Conservation (phyloP, 1,140 invertebrate genomes). For the Diploscapter pachys region DNA sequence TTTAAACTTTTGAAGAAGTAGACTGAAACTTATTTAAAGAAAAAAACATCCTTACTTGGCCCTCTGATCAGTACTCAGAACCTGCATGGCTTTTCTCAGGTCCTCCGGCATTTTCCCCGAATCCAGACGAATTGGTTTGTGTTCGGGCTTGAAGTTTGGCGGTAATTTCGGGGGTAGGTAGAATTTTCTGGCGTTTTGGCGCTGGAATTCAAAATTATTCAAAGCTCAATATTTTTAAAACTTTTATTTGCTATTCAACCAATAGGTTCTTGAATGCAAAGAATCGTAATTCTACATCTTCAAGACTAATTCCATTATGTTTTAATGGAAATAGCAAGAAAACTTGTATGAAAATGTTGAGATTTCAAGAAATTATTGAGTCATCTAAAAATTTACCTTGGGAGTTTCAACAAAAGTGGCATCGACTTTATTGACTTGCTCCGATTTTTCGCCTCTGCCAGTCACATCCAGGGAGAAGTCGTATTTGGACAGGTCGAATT, state of each 20-base stretch:
- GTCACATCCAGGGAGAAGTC: constrained; percentile 71
- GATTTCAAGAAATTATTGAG: too few relatives aligned
- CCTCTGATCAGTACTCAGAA: constrained; percentile 45
- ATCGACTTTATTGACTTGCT: not conserved
- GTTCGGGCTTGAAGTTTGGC: constrained; percentile 65
- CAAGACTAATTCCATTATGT: too few relatives aligned
- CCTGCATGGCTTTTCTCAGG: constrained; percentile 37
- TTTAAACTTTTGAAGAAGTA: too few relatives aligned
- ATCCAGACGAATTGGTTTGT: constrained; percentile 40
- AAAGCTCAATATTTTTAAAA: not conserved
- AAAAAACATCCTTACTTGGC: constrained; percentile 40
- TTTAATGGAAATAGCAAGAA: too few relatives aligned
- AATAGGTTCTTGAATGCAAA: too few relatives aligned
- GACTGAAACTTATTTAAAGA: not conserved
- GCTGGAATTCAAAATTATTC: constrained; percentile 49
- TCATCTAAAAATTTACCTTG: constrained; percentile 24
- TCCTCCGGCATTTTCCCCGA: constrained; percentile 29
- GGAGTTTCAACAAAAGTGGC: constrained; percentile 15
- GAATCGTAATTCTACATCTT: too few relatives aligned
- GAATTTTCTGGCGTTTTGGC: constrained; percentile 65
- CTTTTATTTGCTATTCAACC: too few relatives aligned
- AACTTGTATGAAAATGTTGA: too few relatives aligned
- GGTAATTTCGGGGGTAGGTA: constrained; percentile 74
- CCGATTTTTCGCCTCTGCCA: constrained; percentile 29
- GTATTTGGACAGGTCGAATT: constrained; percentile 86